A percentile compares a stretch with the other conserved stretches of the same genome.
phyloP scores from a whole-genome alignment of 2,113 vertebrate genomes.

The Tricholaema leucomelas region DNA sequence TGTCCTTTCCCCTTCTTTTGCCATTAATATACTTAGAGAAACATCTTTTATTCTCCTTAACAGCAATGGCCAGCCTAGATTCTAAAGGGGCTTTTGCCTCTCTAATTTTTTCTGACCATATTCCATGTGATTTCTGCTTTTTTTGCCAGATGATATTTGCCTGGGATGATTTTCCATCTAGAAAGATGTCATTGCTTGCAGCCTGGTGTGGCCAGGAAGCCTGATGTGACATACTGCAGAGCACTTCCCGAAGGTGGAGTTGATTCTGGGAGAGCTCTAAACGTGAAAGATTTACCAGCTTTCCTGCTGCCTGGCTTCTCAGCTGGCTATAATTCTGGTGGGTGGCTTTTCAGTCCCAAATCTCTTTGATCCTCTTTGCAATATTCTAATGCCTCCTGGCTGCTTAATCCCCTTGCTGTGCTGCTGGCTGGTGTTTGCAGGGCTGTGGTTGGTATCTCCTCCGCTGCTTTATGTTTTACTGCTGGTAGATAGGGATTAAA shows the following conservation, averaged over 20 bases:
- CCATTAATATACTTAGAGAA: too few species aligned
- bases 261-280: conserved; percentile 3
- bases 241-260: neutral
- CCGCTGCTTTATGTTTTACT: neutral
- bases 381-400: conserved; percentile 52
- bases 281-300: neutral
- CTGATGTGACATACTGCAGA: neutral
- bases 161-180: neutral
- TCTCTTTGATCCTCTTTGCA: conserved; percentile 69
- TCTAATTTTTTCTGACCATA: too few species aligned
- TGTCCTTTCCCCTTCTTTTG: too few species aligned
- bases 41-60: too few species aligned
- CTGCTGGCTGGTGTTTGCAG: conserved; percentile 19
- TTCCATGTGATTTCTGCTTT: neutral
- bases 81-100: too few species aligned
- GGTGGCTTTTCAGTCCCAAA: conserved; percentile 52
- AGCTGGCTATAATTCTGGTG: conserved; percentile 36
- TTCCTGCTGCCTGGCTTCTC: neutral
- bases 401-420: conserved; percentile 41
- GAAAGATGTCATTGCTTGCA: neutral
- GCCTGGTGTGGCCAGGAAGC: neutral
- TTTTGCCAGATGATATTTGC: neutral
- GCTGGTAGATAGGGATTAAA: neutral
- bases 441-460: neutral
- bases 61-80: too few species aligned